Percentiles rank a stretch among this genome's conserved stretches.
Conservation (phyloP, 64 coral and sea anemone species). For the Stichodactyla helianthus region DNA sequence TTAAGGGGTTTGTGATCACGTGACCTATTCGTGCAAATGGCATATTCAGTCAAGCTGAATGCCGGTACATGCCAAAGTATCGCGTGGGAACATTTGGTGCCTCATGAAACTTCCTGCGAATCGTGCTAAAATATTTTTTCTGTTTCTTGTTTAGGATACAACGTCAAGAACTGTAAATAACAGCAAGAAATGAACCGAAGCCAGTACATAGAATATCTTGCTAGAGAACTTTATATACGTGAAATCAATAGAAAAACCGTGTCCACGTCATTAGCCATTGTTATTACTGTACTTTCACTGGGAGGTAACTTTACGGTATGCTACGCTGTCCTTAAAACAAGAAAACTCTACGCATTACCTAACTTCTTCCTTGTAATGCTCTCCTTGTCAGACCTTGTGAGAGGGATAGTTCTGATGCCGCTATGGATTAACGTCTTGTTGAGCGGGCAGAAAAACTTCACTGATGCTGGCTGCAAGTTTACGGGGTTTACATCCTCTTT, state of each 20-base stretch:
- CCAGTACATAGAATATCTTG: slow-evolving; percentile 3
- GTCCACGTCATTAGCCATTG: neutral
- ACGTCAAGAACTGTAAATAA: neutral
- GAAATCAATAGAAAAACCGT: neutral
- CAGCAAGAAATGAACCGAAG: slow-evolving; percentile 3
- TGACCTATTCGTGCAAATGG: too few species aligned
- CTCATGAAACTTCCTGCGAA: too few species aligned
- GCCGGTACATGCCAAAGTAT: too few species aligned
- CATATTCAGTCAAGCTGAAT: too few species aligned
- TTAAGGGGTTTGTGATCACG: too few species aligned
- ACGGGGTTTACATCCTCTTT: neutral
- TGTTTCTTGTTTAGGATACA: neutral
- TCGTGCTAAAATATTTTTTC: neutral
- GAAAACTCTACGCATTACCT: neutral
- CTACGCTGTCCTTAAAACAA: neutral
- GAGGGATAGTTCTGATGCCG: neutral
- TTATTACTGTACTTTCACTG: neutral
- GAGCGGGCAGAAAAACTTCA: neutral
- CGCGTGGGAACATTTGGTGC: too few species aligned
- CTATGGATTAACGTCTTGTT: neutral
- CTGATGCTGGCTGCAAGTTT: neutral
- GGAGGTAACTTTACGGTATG: slow-evolving; percentile 5
- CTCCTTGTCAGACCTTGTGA: neutral
- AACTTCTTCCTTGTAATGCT: slow-evolving; percentile 7
- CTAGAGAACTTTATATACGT: neutral